Conservation (phyloP, 2,113 vertebrate genomes). For the Hemibagrus wyckioides region DNA sequence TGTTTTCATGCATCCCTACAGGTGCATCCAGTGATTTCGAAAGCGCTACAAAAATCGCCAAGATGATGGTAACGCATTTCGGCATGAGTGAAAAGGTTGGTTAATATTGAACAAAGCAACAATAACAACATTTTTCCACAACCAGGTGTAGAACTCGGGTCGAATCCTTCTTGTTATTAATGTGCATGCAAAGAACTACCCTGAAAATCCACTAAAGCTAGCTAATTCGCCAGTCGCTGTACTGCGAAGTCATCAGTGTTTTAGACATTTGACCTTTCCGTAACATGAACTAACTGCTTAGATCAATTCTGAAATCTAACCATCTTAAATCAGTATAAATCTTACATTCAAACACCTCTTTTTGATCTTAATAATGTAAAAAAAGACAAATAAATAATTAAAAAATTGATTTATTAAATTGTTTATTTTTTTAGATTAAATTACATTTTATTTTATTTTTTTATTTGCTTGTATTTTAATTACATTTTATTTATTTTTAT, state of each 20-base stretch:
- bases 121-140: not conserved
- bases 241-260: too few species aligned
- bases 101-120: not conserved
- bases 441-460: not conserved
- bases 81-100: conserved; percentile 93
- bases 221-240: too few species aligned
- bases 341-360: not conserved
- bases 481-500: too few species aligned
- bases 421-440: too few species aligned
- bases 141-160: not conserved
- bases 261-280: too few species aligned
- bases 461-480: not conserved
- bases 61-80: conserved; percentile 93
- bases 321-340: too few species aligned
- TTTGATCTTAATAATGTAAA: not conserved
- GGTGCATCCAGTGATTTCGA: conserved; percentile 98
- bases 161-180: too few species aligned
- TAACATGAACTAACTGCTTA: not conserved
- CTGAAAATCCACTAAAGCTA: too few species aligned
- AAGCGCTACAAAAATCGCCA: conserved; percentile 92
- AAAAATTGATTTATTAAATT: too few species aligned
- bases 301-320: not conserved
- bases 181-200: too few species aligned
- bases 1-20: conserved; percentile 50
- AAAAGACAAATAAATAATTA: too few species aligned